These are phyloP conservation scores for Syngnathus scovelli DNA, from an alignment of 2,113 vertebrate species.

Conservation along the genomic window DNA sequence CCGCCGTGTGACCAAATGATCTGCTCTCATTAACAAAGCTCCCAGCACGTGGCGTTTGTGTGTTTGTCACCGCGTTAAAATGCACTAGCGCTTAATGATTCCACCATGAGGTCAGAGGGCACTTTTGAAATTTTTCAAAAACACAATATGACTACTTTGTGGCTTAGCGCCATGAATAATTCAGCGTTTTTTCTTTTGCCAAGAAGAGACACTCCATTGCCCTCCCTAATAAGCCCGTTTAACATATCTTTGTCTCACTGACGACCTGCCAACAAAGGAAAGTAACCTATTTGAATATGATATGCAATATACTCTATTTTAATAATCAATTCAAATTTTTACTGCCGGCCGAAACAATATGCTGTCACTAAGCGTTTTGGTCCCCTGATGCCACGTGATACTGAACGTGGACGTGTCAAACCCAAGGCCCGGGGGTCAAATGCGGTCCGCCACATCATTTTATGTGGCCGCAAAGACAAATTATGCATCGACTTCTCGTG, in stretches of 20 bases:
- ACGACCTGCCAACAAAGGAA: constrained; percentile 4
- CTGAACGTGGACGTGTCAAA: no score
- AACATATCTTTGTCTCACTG: constrained; percentile 11
- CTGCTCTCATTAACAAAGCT: constrained; percentile 49
- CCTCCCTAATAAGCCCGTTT: constrained; percentile 6
- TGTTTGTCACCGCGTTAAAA: constrained; percentile 38
- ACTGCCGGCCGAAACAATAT: background rate
- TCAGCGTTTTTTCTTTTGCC: constrained; percentile 43
- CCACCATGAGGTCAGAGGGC: constrained; percentile 46
- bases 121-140: constrained; percentile 30
- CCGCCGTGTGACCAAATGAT: constrained; percentile 42
- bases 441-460: no score
- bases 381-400: no score
- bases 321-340: background rate
- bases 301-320: background rate
- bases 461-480: no score
- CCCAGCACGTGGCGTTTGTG: constrained; percentile 32
- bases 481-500: no score
- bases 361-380: background rate
- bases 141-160: constrained; percentile 38
- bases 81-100: constrained; percentile 34
- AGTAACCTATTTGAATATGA: background rate
- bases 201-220: constrained; percentile 15
- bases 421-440: no score
- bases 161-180: constrained; percentile 52